phyloP scores from a whole-genome alignment of 2,888 invertebrate species.

The Ypsolopha scabrella region DNA sequence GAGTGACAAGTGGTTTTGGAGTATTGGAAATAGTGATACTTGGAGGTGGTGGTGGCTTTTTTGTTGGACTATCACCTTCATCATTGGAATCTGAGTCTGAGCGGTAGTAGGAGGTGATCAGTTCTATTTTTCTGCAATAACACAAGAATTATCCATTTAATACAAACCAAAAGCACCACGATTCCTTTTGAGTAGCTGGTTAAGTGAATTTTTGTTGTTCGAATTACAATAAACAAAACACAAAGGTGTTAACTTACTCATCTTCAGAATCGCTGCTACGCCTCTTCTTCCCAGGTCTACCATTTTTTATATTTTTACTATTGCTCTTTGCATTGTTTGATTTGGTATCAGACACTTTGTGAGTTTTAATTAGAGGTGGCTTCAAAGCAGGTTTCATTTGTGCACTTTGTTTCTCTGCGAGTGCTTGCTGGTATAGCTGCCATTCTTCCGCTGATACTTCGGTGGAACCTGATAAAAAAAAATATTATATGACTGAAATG shows the following conservation, averaged over 20 bases:
- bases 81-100: constrained; percentile 68
- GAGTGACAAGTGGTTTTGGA: constrained; percentile 8
- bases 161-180: too few species aligned
- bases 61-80: constrained; percentile 36
- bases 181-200: too few species aligned
- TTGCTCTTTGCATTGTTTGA: constrained; percentile 15
- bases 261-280: constrained; percentile 42
- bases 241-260: constrained; percentile 33
- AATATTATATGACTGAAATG: too few species aligned
- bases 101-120: constrained; percentile 67
- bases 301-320: constrained; percentile 12
- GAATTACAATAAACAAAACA: neutral
- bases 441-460: constrained; percentile 61
- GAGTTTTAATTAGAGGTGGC: constrained; percentile 15
- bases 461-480: constrained; percentile 28
- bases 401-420: constrained; percentile 44
- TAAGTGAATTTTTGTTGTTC: too few species aligned
- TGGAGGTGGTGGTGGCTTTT: constrained; percentile 9
- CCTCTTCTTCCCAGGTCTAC: constrained; percentile 23
- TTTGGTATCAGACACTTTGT: constrained; percentile 13
- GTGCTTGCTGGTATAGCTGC: constrained; percentile 56
- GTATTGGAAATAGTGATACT: constrained; percentile 12
- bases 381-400: constrained; percentile 28
- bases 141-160: neutral
- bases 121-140: constrained; percentile 63